Evolutionary conservation across 2,888 invertebrate species (phyloP).

Genomic region (Heliconius hortense): DNA sequence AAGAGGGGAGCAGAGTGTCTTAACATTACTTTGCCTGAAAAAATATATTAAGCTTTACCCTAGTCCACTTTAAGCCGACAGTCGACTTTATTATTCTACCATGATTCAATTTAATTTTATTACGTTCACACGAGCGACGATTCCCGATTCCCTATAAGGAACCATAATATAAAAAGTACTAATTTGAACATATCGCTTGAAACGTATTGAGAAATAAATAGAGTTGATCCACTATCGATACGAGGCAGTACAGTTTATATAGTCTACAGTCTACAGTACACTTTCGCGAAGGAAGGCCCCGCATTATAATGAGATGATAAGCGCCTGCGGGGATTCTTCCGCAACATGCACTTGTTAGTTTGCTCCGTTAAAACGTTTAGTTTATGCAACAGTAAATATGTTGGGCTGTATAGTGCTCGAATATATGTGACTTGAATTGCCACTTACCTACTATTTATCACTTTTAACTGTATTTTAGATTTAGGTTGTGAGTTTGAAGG

Average conservation of each 20-base stretch:
- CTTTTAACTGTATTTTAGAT: constrained; percentile 19
- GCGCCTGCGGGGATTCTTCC: constrained; percentile 49
- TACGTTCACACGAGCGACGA: not conserved
- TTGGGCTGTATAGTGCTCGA: constrained; percentile 3
- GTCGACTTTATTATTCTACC: not conserved
- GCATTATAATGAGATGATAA: constrained; percentile 56
- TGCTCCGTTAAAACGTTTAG: constrained; percentile 32
- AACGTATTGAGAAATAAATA: constrained; percentile 23
- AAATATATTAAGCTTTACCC: too few relatives aligned
- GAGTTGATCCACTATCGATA: constrained; percentile 24
- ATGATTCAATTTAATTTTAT: not conserved
- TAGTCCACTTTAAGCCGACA: not conserved
- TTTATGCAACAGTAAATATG: constrained; percentile 26
- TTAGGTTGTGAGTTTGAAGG: not conserved
- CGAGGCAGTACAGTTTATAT: constrained; percentile 27
- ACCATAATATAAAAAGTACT: not conserved
- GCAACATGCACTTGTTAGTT: constrained; percentile 39
- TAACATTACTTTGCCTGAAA: too few relatives aligned
- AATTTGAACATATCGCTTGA: constrained; percentile 27
- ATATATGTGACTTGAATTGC: constrained; percentile 20
- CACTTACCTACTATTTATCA: constrained; percentile 18
- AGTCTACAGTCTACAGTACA: constrained; percentile 21
- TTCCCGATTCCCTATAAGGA: not conserved
- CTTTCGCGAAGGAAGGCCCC: constrained; percentile 33
- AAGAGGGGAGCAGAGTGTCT: too few relatives aligned